These are phyloP conservation scores for Phyllopteryx taeniolatus DNA, from an alignment of 2,113 vertebrate genomes.

Conservation along the genomic window DNA sequence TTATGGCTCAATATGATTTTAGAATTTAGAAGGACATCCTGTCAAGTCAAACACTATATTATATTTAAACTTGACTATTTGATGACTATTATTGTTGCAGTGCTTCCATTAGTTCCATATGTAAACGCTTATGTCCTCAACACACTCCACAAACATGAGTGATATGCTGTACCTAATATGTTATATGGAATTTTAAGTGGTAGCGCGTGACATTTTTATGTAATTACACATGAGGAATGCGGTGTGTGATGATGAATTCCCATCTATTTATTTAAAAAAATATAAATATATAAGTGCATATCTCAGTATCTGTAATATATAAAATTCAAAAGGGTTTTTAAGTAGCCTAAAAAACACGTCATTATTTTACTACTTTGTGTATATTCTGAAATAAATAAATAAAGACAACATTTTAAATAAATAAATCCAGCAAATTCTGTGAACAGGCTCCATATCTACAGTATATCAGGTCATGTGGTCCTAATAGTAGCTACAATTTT, in stretches of 20 bases:
- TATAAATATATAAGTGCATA: background rate
- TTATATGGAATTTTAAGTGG: background rate
- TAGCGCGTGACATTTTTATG: background rate
- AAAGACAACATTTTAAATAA: too few species aligned
- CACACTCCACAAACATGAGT: background rate
- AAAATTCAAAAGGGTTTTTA: background rate
- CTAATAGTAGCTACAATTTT: background rate
- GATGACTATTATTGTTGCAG: too few species aligned
- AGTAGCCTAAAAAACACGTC: background rate
- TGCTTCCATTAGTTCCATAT: too few species aligned
- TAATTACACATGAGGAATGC: background rate
- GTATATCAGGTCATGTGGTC: background rate
- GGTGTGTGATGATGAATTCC: background rate
- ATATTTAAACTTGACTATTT: background rate
- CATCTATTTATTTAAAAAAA: background rate
- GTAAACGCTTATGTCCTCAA: background rate
- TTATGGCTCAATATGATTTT: background rate
- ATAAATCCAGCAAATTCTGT: background rate
- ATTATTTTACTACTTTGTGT: background rate
- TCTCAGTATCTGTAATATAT: background rate
- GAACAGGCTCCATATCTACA: background rate
- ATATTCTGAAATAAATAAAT: background rate
- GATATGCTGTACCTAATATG: background rate
- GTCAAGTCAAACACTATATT: background rate
- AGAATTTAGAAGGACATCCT: background rate